A percentile compares a stretch with the other conserved stretches of the same genome.
These are phyloP conservation scores for Belonocnema kinseyi DNA, from an alignment of 1,140 invertebrate genomes.

Conservation along the genomic window DNA sequence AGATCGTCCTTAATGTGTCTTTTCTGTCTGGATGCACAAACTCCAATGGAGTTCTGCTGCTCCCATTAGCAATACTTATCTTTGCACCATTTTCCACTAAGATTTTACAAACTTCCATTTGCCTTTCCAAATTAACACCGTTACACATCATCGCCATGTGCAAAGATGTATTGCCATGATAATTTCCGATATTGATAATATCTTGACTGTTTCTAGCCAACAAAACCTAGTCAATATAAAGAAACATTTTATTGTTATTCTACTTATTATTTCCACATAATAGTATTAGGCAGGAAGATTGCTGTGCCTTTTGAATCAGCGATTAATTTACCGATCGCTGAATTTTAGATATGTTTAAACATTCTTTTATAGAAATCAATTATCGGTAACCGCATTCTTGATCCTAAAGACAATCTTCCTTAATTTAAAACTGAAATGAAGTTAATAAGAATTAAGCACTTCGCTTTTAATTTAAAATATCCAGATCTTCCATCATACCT, in stretches of 20 bases:
- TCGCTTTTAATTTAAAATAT: neutral
- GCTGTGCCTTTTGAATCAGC: too few relatives aligned
- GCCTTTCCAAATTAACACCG: conserved; percentile 47
- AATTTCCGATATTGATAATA: conserved; percentile 56
- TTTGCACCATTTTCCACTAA: conserved; percentile 54
- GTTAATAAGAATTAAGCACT: neutral
- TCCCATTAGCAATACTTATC: conserved; percentile 51
- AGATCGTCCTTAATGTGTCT: conserved; percentile 48
- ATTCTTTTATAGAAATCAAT: too few relatives aligned
- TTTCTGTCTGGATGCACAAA: conserved; percentile 52
- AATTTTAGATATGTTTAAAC: too few relatives aligned
- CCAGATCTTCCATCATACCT: conserved; percentile 47
- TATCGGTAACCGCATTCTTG: too few relatives aligned
- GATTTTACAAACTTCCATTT: conserved; percentile 52
- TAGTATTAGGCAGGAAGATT: too few relatives aligned
- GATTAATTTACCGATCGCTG: too few relatives aligned
- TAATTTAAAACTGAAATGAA: neutral
- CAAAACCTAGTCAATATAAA: conserved; percentile 48
- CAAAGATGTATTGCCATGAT: conserved; percentile 59
- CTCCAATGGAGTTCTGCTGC: conserved; percentile 55
- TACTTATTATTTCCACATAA: too few relatives aligned
- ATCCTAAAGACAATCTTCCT: neutral
- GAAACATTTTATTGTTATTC: neutral
- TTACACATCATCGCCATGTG: conserved; percentile 54
- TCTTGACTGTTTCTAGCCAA: conserved; percentile 44